Evolutionary conservation across 2,888 invertebrate species (phyloP).

Genomic region (Eulithis prunata): DNA sequence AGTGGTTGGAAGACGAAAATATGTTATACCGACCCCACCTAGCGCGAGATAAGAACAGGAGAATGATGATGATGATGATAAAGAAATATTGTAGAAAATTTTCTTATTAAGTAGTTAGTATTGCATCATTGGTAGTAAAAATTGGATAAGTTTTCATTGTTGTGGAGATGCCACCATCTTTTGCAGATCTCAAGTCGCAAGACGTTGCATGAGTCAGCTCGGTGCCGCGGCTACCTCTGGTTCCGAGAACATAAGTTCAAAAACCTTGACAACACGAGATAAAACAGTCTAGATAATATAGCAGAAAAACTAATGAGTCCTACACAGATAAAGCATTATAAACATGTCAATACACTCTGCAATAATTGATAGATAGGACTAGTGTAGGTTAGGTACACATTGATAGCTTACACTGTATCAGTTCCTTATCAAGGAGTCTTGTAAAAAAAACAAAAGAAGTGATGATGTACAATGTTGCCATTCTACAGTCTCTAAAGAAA

Average conservation of each 20-base stretch:
- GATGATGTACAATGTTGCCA: too few species aligned
- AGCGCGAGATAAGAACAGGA: too few species aligned
- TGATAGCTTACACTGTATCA: too few species aligned
- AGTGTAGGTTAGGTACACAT: too few species aligned
- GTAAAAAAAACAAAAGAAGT: too few species aligned
- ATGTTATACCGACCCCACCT: too few species aligned
- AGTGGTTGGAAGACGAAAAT: too few species aligned
- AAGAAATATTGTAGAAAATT: too few species aligned
- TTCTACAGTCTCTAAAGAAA: too few species aligned
- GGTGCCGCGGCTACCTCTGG: background rate
- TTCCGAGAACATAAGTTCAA: slow-evolving; percentile 25
- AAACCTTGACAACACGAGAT: slow-evolving; percentile 17
- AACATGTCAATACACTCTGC: slow-evolving; percentile 17
- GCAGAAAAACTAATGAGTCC: background rate
- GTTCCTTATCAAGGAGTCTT: too few species aligned
- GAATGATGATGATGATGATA: too few species aligned
- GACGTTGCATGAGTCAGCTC: slow-evolving; percentile 16
- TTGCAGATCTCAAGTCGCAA: slow-evolving; percentile 5
- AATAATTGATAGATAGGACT: background rate
- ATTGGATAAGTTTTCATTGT: background rate
- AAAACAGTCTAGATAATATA: slow-evolving; percentile 13
- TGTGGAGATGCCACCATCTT: background rate
- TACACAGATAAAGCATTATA: slow-evolving; percentile 14
- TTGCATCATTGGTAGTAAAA: background rate
- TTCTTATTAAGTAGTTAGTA: background rate